These are phyloP conservation scores for Melanostigma gelatinosum DNA, from an alignment of 2,113 vertebrate species.

Conservation along the genomic window DNA sequence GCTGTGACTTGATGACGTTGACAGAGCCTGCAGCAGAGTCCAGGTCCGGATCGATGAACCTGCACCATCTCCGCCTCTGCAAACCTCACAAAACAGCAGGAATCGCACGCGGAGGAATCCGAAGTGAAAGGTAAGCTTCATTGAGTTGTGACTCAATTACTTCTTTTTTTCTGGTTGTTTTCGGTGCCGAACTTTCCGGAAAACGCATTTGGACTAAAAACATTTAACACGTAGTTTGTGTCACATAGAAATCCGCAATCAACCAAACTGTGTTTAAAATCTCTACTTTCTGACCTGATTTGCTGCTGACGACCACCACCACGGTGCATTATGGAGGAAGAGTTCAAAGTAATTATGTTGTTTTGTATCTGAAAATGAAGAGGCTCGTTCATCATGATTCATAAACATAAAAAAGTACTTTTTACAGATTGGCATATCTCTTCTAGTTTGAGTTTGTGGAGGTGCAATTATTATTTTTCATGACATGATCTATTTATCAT, in stretches of 20 bases:
- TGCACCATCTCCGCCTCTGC: neutral
- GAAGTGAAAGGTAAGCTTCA: constrained; percentile 47
- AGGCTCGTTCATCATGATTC: neutral
- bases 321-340: neutral
- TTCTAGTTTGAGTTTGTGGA: neutral
- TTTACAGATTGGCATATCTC: neutral
- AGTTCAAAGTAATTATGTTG: neutral
- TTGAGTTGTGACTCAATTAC: neutral
- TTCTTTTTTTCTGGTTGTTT: neutral
- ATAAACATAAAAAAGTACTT: neutral
- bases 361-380: neutral
- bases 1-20: neutral
- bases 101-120: constrained; percentile 6
- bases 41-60: neutral
- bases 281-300: neutral
- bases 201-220: neutral
- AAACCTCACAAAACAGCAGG: neutral
- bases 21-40: constrained; percentile 26
- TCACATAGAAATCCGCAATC: neutral
- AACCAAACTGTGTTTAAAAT: neutral
- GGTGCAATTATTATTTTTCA: neutral
- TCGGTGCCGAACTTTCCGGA: neutral
- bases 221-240: fast-evolving
- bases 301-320: neutral
- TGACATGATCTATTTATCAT: neutral